These are phyloP conservation scores for Xestia sexstrigata DNA, from an alignment of 2,888 invertebrate species.

Conservation along the genomic window DNA sequence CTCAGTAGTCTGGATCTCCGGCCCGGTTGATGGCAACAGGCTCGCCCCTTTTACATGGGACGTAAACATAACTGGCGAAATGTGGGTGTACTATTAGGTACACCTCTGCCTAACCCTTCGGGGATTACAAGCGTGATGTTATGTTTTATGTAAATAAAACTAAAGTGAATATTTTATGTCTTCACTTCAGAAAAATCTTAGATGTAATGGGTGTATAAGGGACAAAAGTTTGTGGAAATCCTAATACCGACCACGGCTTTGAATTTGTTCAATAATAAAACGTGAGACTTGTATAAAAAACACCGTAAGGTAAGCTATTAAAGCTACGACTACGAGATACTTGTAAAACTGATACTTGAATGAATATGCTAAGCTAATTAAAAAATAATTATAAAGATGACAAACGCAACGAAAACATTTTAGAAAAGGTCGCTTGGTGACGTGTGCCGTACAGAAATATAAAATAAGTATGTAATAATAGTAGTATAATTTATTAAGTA, in stretches of 20 bases:
- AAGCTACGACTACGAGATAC: neutral
- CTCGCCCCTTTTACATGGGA: too few relatives aligned
- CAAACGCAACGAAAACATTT: neutral
- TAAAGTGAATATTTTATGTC: neutral
- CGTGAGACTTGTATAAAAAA: neutral
- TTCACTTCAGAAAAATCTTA: neutral
- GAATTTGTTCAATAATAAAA: neutral
- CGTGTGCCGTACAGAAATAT: neutral
- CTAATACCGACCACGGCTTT: neutral
- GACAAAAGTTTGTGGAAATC: neutral
- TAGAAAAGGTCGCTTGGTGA: neutral
- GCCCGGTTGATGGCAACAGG: too few relatives aligned
- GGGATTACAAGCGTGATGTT: too few relatives aligned
- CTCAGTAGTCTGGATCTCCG: too few relatives aligned
- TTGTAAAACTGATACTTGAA: neutral
- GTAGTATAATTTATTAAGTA: constrained; percentile 4
- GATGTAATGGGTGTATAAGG: neutral
- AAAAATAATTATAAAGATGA: neutral
- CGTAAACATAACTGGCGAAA: too few relatives aligned
- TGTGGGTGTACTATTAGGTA: too few relatives aligned
- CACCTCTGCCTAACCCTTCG: too few relatives aligned
- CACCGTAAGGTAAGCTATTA: neutral
- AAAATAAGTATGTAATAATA: neutral
- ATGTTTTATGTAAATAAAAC: too few relatives aligned
- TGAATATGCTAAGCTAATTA: constrained; percentile 2